phyloP scores from a whole-genome alignment of 2,797 vertebrate genomes.

The Macroramphosus scolopax region DNA sequence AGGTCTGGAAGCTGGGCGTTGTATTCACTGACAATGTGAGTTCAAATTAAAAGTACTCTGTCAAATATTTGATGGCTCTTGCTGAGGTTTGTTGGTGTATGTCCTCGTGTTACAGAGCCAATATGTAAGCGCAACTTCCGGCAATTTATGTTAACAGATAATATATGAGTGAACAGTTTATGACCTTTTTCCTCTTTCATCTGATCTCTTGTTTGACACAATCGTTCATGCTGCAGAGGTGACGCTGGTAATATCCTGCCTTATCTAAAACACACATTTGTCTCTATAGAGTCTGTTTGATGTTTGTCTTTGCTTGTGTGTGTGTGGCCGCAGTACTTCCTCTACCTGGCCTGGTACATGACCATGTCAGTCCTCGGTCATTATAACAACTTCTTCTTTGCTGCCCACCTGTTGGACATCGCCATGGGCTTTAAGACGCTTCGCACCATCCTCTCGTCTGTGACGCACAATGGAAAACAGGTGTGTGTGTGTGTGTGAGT shows the following conservation, averaged over 20 bases:
- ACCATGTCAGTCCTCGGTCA: constrained; percentile 76
- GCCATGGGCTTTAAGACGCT: constrained; percentile 82
- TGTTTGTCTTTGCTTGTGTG: too few species aligned
- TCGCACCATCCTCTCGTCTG: constrained; percentile 78
- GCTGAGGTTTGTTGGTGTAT: constrained; percentile 21
- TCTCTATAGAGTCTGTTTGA: constrained; percentile 48
- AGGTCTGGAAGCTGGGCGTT: constrained; percentile 79
- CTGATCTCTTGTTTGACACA: constrained; percentile 29
- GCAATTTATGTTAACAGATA: constrained; percentile 20
- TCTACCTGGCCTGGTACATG: constrained; percentile 80
- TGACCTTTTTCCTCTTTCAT: too few species aligned
- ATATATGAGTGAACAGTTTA: constrained; percentile 7
- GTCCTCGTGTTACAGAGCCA: background rate
- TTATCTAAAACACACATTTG: constrained; percentile 64
- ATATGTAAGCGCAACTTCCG: constrained; percentile 30
- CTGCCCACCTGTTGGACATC: constrained; percentile 79
- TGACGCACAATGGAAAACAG: constrained; percentile 82
- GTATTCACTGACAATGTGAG: constrained; percentile 79
- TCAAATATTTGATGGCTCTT: too few species aligned
- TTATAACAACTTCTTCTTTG: constrained; percentile 82
- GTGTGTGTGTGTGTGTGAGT: constrained; percentile 43
- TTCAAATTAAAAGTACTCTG: too few species aligned
- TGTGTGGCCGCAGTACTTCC: constrained; percentile 70
- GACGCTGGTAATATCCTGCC: constrained; percentile 61
- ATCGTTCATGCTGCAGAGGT: constrained; percentile 14